phyloP scores from a whole-genome alignment of 64 coral and sea anemone species.

The Stichodactyla mertensii region DNA sequence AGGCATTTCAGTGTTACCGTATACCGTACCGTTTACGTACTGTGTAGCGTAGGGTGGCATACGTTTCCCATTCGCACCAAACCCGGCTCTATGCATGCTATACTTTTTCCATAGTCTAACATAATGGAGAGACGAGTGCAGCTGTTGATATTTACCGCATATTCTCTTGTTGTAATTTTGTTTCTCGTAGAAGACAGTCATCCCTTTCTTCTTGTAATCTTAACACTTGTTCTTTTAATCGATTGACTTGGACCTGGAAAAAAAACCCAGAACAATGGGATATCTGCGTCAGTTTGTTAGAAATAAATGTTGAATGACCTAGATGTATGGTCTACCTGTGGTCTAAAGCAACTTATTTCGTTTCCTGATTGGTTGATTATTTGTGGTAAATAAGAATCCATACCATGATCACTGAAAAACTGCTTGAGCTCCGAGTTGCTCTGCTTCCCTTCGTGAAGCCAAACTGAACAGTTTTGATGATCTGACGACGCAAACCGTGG shows the following conservation, averaged over 20 bases:
- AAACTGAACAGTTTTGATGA: too few species aligned
- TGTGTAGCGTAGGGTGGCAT: too few species aligned
- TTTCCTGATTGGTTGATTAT: too few species aligned
- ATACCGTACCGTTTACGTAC: too few species aligned
- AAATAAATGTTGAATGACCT: not conserved
- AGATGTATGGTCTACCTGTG: not conserved
- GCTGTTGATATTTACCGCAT: slow-evolving; percentile 28
- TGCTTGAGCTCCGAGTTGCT: too few species aligned
- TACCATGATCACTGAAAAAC: too few species aligned
- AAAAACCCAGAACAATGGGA: not conserved
- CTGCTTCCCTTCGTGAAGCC: too few species aligned
- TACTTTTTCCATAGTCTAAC: not conserved
- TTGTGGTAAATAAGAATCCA: too few species aligned
- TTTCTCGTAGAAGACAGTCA: slow-evolving; percentile 58
- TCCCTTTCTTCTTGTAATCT: slow-evolving; percentile 67
- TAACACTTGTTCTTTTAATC: slow-evolving; percentile 74
- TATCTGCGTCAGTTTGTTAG: not conserved
- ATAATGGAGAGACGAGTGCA: not conserved
- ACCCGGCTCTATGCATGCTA: too few species aligned
- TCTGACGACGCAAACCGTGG: too few species aligned
- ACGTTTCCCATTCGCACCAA: too few species aligned
- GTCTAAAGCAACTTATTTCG: not conserved
- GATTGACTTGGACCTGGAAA: slow-evolving; percentile 55
- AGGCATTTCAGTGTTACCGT: too few species aligned
- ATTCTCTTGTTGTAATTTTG: slow-evolving; percentile 68